Conservation (phyloP, 2,888 invertebrate species). For the Sinelater perroti region DNA sequence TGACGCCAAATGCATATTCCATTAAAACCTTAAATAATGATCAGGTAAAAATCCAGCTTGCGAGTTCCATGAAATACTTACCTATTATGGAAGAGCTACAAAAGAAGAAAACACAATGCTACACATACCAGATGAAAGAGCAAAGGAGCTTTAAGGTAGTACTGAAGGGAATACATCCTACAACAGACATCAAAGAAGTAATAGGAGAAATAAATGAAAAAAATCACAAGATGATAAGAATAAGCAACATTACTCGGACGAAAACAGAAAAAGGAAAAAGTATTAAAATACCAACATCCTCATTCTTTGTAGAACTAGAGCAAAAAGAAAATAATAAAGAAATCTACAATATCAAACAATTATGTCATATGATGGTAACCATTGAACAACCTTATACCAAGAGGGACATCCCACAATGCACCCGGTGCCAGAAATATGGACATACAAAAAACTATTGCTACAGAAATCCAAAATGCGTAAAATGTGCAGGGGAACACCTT, state of each 20-base stretch:
- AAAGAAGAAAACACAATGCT: slow-evolving; percentile 28
- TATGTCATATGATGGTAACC: too few species aligned
- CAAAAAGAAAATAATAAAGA: slow-evolving; percentile 15
- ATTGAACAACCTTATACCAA: too few species aligned
- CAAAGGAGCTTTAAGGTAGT: slow-evolving; percentile 35
- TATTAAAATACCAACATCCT: slow-evolving; percentile 13
- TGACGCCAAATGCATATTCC: slow-evolving; percentile 13
- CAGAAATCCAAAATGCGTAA: too few species aligned
- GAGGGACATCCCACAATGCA: too few species aligned
- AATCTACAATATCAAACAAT: slow-evolving; percentile 13
- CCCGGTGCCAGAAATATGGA: too few species aligned
- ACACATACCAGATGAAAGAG: slow-evolving; percentile 38
- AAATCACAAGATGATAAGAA: slow-evolving; percentile 9
- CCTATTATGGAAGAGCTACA: slow-evolving; percentile 29
- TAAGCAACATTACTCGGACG: background rate
- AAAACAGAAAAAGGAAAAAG: slow-evolving; percentile 4
- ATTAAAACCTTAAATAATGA: slow-evolving; percentile 18
- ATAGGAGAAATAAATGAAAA: slow-evolving; percentile 22
- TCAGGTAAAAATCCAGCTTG: slow-evolving; percentile 33
- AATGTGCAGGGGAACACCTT: too few species aligned
- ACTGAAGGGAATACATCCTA: slow-evolving; percentile 36
- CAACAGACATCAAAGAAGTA: slow-evolving; percentile 29
- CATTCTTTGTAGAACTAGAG: slow-evolving; percentile 15
- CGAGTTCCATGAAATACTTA: slow-evolving; percentile 20
- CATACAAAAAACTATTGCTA: too few species aligned